These are phyloP conservation scores for Anguilla anguilla DNA, from an alignment of 2,797 vertebrate species.

Conservation along the genomic window DNA sequence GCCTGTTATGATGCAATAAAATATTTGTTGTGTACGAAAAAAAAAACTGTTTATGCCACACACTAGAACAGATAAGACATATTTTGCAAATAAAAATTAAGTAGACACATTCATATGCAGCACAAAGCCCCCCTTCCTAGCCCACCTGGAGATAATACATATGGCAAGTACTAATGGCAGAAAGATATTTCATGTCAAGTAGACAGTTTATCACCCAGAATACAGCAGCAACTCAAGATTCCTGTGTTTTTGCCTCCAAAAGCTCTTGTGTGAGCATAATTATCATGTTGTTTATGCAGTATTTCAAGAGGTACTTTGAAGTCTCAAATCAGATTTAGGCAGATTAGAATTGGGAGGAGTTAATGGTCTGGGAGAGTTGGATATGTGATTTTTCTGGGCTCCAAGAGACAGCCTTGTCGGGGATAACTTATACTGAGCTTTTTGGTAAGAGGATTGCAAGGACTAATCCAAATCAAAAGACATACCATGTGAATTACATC, in stretches of 20 bases:
- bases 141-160: neutral
- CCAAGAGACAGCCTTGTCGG: conserved; percentile 72
- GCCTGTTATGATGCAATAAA: neutral
- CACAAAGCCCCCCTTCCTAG: neutral
- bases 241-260: neutral
- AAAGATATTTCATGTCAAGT: conserved; percentile 16
- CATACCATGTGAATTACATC: conserved; percentile 85
- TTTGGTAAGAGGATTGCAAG: conserved; percentile 76
- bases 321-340: conserved; percentile 66
- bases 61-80: conserved; percentile 12
- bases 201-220: neutral
- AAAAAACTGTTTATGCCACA: neutral
- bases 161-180: conserved; percentile 1
- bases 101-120: neutral
- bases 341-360: conserved; percentile 66
- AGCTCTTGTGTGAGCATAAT: conserved; percentile 62
- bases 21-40: neutral
- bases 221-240: neutral
- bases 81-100: conserved; percentile 1
- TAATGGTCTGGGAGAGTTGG: conserved; percentile 67
- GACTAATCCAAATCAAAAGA: conserved; percentile 84
- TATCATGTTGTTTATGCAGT: conserved; percentile 62
- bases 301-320: conserved; percentile 68
- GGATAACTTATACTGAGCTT: conserved; percentile 73
- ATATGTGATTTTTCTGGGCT: conserved; percentile 69